phyloP scores from a whole-genome alignment of 2,797 vertebrate species.

The Mus spretus region DNA sequence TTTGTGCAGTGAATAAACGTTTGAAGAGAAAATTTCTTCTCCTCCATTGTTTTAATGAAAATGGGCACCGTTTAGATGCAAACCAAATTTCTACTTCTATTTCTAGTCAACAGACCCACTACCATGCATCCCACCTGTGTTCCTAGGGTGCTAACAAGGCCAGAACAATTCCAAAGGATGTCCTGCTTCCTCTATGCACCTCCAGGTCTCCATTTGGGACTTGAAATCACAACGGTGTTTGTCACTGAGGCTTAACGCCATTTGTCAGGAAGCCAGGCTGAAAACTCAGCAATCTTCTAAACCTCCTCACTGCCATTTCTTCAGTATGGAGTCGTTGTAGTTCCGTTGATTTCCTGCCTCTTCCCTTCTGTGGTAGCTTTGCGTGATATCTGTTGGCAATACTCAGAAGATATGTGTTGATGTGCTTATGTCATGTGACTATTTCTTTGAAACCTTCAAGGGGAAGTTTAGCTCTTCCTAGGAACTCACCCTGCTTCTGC shows the following conservation, averaged over 20 bases:
- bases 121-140: neutral
- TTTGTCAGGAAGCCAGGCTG: neutral
- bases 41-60: constrained; percentile 14
- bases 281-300: neutral
- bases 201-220: neutral
- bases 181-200: neutral
- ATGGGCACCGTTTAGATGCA: neutral
- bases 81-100: neutral
- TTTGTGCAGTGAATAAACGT: constrained; percentile 20
- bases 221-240: neutral
- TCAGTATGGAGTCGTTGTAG: neutral
- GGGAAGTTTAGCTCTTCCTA: constrained; percentile 19
- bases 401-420: constrained; percentile 23
- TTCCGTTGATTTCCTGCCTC: neutral
- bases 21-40: constrained; percentile 1
- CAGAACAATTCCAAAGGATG: neutral
- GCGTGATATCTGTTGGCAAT: neutral
- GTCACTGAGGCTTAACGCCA: neutral
- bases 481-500: neutral
- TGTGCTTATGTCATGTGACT: neutral
- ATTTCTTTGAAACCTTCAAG: constrained; percentile 29
- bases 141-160: neutral
- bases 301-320: neutral
- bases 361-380: neutral
- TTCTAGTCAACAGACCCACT: neutral